These are phyloP conservation scores for Mesochorus sp. DNA, from an alignment of 2,888 invertebrate genomes.

Conservation along the genomic window DNA sequence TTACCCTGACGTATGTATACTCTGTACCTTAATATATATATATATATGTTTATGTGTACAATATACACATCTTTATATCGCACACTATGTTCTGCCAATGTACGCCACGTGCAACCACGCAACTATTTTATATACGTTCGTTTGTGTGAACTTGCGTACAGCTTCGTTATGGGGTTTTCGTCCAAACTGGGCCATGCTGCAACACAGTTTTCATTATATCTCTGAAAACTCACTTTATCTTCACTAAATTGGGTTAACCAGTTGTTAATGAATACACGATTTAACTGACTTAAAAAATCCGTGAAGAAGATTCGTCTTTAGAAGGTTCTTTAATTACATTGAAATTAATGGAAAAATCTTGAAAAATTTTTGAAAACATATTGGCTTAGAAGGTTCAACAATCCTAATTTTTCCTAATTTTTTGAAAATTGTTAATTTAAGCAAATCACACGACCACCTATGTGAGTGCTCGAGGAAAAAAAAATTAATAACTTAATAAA, in stretches of 20 bases:
- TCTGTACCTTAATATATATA: conserved; percentile 29
- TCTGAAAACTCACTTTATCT: not conserved
- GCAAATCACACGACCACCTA: no score
- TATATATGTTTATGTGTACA: not conserved
- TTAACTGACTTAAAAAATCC: not conserved
- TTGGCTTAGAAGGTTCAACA: no score
- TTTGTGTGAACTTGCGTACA: conserved; percentile 9
- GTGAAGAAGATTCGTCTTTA: no score
- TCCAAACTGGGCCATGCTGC: conserved; percentile 38
- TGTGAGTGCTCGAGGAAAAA: no score
- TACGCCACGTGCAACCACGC: conserved; percentile 46
- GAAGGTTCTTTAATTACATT: no score
- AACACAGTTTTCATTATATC: conserved; percentile 41
- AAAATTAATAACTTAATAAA: no score
- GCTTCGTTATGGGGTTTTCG: conserved; percentile 19
- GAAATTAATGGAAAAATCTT: no score
- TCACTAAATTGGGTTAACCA: not conserved
- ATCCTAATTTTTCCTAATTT: no score
- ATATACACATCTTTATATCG: conserved; percentile 25
- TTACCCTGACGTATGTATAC: conserved; percentile 72
- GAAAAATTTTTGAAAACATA: no score
- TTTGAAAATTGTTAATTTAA: no score
- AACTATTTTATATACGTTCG: conserved; percentile 14
- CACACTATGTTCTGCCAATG: no score
- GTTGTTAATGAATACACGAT: not conserved